Conservation (phyloP, 2,797 vertebrate species). For the Xenentodon cancila region DNA sequence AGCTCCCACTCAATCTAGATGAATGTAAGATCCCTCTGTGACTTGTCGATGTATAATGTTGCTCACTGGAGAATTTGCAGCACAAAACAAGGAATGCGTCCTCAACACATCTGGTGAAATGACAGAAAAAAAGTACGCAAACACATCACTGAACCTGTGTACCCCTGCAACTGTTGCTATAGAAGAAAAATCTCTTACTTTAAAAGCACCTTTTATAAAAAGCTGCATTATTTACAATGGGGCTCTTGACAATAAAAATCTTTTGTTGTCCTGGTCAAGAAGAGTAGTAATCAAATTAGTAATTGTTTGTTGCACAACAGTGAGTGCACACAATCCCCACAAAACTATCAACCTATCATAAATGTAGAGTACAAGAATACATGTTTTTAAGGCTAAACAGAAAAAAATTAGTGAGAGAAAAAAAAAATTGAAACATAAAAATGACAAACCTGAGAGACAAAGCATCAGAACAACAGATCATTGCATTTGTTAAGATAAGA, state of each 20-base stretch:
- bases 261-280: too few species aligned
- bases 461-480: background rate
- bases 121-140: slow-evolving; percentile 16
- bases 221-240: background rate
- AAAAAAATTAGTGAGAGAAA: background rate
- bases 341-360: too few species aligned
- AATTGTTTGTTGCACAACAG: background rate
- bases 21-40: too few species aligned
- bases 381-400: too few species aligned
- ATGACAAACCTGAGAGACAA: too few species aligned
- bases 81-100: slow-evolving; percentile 34
- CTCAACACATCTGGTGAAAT: slow-evolving; percentile 13
- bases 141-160: background rate
- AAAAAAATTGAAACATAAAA: background rate
- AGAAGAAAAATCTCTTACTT: background rate
- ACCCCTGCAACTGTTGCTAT: background rate
- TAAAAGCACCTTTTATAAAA: background rate
- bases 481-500: background rate
- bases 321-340: background rate
- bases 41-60: slow-evolving; percentile 6
- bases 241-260: too few species aligned
- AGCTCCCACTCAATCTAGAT: background rate
- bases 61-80: slow-evolving; percentile 17
- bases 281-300: background rate
- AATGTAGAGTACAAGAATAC: too few species aligned